A percentile compares a stretch with the other conserved stretches of the same genome.
Evolutionary conservation across 2,797 vertebrate genomes (phyloP).

Genomic region (Salarias fasciatus): DNA sequence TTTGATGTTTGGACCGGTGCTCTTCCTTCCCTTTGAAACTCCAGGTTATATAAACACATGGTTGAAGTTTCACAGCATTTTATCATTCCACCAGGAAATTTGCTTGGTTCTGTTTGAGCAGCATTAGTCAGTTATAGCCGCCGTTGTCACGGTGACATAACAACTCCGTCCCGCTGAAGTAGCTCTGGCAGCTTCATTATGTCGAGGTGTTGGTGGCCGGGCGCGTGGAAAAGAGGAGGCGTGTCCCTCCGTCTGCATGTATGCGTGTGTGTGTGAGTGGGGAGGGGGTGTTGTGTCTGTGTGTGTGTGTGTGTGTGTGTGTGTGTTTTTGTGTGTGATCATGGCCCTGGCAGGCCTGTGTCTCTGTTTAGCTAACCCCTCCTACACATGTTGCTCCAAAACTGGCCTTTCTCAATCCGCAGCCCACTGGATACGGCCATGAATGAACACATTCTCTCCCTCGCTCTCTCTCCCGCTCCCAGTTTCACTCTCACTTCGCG

Average conservation of each 20-base stretch:
- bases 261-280: constrained; percentile 8
- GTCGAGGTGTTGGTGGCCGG: background rate
- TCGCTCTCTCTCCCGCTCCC: constrained; percentile 27
- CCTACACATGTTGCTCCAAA: constrained; percentile 66
- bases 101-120: constrained; percentile 2
- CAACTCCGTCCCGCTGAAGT: background rate
- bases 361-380: constrained; percentile 77
- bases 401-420: constrained; percentile 65
- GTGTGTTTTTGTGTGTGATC: constrained; percentile 34
- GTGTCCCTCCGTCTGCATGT: background rate
- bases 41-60: background rate
- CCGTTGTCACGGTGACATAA: constrained; percentile 21
- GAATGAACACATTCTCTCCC: constrained; percentile 75
- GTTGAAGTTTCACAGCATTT: constrained; percentile 16
- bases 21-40: too few species aligned
- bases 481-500: constrained; percentile 25
- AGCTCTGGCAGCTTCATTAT: constrained; percentile 10
- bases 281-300: constrained; percentile 10
- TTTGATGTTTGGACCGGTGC: too few species aligned
- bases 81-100: constrained; percentile 47
- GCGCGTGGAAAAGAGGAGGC: background rate
- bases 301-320: constrained; percentile 19
- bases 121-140: background rate
- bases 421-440: constrained; percentile 64
- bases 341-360: constrained; percentile 29